phyloP scores from a whole-genome alignment of 2,888 invertebrate species.

The Watsonalla binaria region DNA sequence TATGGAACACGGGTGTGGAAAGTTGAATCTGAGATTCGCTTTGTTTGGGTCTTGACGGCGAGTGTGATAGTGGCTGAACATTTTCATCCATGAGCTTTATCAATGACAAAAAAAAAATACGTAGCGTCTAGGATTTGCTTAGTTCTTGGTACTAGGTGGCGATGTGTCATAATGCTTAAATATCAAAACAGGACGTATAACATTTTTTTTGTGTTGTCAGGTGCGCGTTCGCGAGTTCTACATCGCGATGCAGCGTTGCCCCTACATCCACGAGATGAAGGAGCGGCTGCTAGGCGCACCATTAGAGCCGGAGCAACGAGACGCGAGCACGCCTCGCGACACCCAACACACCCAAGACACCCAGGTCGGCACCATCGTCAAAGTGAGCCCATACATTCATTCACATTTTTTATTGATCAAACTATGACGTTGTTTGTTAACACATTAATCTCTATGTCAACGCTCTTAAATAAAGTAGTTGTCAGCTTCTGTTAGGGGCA shows the following conservation, averaged over 20 bases:
- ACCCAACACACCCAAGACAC: slow-evolving; percentile 63
- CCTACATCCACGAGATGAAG: slow-evolving; percentile 96
- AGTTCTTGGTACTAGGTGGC: no score
- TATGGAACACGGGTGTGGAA: no score
- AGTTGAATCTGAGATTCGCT: no score
- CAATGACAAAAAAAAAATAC: no score
- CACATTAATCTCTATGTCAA: no score
- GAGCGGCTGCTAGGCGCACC: slow-evolving; percentile 90
- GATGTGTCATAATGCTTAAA: no score
- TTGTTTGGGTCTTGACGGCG: no score
- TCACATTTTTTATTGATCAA: slow-evolving; percentile 30
- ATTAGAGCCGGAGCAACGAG: slow-evolving; percentile 66
- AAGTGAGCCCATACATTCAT: slow-evolving; percentile 80
- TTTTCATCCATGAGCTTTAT: no score
- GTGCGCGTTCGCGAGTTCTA: slow-evolving; percentile 76
- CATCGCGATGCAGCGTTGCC: slow-evolving; percentile 91
- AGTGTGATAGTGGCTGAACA: no score
- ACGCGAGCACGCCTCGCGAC: slow-evolving; percentile 39
- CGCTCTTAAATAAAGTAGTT: no score
- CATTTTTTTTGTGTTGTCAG: slow-evolving; percentile 28
- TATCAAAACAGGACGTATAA: background rate
- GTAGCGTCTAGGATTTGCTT: no score
- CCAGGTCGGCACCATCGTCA: slow-evolving; percentile 92
- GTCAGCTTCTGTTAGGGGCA: no score
- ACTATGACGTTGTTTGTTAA: background rate